phyloP scores from a whole-genome alignment of 2,113 vertebrate genomes.

The Micronycteris hirsuta region DNA sequence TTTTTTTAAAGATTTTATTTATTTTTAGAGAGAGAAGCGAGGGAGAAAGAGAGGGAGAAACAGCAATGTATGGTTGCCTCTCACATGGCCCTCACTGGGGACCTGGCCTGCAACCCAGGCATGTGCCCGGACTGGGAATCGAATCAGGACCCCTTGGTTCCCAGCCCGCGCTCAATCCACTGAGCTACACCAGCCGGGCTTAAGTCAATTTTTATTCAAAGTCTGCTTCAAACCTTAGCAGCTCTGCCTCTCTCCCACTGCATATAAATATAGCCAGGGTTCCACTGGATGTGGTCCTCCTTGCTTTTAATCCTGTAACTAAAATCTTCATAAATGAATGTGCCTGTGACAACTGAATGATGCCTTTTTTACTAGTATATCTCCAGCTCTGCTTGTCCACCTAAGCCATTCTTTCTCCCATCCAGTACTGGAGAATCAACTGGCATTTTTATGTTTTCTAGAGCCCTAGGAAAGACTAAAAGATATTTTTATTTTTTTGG shows the following conservation, averaged over 20 bases:
- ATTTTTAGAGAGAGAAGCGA: too few species aligned
- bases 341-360: neutral
- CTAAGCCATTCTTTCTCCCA: neutral
- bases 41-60: too few species aligned
- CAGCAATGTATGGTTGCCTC: too few species aligned
- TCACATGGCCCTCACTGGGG: too few species aligned
- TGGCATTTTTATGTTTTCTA: neutral
- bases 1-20: too few species aligned
- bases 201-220: neutral
- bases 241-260: neutral
- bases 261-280: neutral
- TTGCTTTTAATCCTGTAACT: neutral
- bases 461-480: neutral
- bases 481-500: neutral
- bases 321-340: neutral
- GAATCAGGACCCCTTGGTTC: too few species aligned
- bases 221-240: neutral
- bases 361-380: neutral
- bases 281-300: neutral
- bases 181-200: too few species aligned
- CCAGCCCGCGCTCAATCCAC: too few species aligned
- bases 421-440: neutral
- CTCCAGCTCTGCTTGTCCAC: neutral
- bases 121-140: too few species aligned
- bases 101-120: too few species aligned